These are phyloP conservation scores for Drosophila meridionalis DNA, from an alignment of 2,888 invertebrate genomes.

Conservation along the genomic window DNA sequence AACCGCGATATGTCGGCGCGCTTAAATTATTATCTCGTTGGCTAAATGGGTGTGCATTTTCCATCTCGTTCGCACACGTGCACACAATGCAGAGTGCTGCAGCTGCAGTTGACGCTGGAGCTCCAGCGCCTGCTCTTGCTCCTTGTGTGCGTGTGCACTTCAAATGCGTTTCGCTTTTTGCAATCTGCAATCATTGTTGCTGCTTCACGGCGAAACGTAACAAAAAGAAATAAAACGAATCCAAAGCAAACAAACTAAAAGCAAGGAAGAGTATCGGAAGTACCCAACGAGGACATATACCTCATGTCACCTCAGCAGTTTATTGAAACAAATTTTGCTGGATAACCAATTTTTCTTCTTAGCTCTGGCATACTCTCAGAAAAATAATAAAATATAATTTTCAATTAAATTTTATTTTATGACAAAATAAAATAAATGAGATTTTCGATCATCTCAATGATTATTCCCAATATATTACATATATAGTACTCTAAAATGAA, in stretches of 20 bases:
- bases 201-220: constrained; percentile 26
- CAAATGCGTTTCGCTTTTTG: constrained; percentile 64
- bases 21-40: constrained; percentile 66
- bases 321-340: background rate
- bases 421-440: background rate
- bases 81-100: background rate
- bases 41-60: constrained; percentile 35
- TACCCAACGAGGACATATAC: background rate
- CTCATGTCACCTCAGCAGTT: no score
- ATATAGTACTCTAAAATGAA: background rate
- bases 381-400: no score
- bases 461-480: no score
- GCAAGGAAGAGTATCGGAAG: background rate
- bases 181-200: constrained; percentile 73
- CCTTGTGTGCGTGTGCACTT: constrained; percentile 42
- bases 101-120: background rate
- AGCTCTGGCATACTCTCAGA: no score
- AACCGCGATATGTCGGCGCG: constrained; percentile 59
- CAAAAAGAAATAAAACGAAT: constrained; percentile 36
- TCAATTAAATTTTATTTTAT: no score
- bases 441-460: background rate
- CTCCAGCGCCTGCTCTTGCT: background rate
- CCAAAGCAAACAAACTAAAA: constrained; percentile 34
- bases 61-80: constrained; percentile 11
- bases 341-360: no score